A percentile compares a stretch with the other conserved stretches of the same genome.
These are phyloP conservation scores for Siderastrea radians DNA, from an alignment of 92 coral and sea anemone species.

Conservation along the genomic window DNA sequence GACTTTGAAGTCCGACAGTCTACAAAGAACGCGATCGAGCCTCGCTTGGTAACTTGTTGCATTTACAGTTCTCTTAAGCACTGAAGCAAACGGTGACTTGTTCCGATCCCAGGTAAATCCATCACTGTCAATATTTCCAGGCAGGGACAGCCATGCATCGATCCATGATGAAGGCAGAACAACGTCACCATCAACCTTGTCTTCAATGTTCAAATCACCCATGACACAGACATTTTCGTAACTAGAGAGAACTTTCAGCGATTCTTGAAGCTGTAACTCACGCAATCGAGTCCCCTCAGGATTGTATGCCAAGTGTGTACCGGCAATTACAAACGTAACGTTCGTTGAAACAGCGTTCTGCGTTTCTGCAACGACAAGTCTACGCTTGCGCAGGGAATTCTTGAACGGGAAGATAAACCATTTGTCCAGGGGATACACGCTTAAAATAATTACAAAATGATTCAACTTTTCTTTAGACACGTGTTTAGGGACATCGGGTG, in stretches of 20 bases:
- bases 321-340: conserved; percentile 62
- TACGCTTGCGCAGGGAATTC: conserved; percentile 66
- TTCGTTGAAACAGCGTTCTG: background rate
- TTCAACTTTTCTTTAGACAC: background rate
- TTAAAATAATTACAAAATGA: conserved; percentile 61
- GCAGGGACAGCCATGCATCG: too few relatives aligned
- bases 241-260: conserved; percentile 54
- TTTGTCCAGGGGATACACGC: background rate
- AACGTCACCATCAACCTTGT: conserved; percentile 73
- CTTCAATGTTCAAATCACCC: background rate
- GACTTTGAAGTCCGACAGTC: too few relatives aligned
- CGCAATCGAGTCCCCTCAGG: conserved; percentile 52
- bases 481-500: conserved; percentile 16
- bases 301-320: conserved; percentile 77
- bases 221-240: conserved; percentile 73
- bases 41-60: conserved; percentile 60
- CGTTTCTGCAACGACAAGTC: conserved; percentile 67
- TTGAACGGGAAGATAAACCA: conserved; percentile 47
- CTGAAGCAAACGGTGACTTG: conserved; percentile 24
- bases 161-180: conserved; percentile 66
- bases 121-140: conserved; percentile 29
- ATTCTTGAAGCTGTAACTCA: conserved; percentile 67
- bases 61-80: background rate
- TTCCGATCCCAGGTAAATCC: conserved; percentile 77
- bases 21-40: too few relatives aligned